Base-by-base conservation (phyloP, 2,797 vertebrate genomes). In the Limosa lapponica region DNA sequence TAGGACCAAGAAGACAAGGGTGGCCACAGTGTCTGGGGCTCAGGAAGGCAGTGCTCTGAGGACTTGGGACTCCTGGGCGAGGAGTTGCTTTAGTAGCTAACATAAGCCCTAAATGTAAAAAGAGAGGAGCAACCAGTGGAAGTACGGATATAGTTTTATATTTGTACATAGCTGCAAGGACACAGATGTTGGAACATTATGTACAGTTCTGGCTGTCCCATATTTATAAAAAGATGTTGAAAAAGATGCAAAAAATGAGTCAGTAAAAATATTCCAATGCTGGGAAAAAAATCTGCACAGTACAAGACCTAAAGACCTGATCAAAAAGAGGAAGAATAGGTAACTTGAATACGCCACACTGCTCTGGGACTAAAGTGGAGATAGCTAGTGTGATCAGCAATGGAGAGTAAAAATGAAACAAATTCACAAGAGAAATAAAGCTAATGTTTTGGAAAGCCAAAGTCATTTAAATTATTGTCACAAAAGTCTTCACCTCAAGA, bases 141-240 rank as follows among this genome's bases (percentile, higher is more conserved):
- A 93, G 77, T 69, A 66, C 1, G 6, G 36, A 48, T n/a, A 48
- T 20, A 81, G 54, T 82, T 93, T 92, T 81, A 81, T 49, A 51
- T 82, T 85, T 62, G 30, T 65, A 62, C 32, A 13, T 65, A 88
- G 44, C 32, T 83, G n/a, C 65, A 93, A 39, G 59, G 69, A 86
- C 34, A 78, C 61, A 94, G 61, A 94, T 86, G 61, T 62, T 90
- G 36, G 65, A 92, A 86, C 39, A 28, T 32, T 49, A 78, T 15
- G 18, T 88, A 65, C 46, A 36, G 62, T 49, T 79, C 58, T 95
- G 49, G 24, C 82, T 2, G 2, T 90, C 49, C 14, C 2, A 3
- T 54, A 54, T 72, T 91, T 89, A 54, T 71, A 69, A 96, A 87
- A 94, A 74, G 30, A 75, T 58, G 19, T 79, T 93, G 75, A 79